Evolutionary conservation across 2,888 invertebrate species (phyloP).

Genomic region (Scaeva pyrastri): DNA sequence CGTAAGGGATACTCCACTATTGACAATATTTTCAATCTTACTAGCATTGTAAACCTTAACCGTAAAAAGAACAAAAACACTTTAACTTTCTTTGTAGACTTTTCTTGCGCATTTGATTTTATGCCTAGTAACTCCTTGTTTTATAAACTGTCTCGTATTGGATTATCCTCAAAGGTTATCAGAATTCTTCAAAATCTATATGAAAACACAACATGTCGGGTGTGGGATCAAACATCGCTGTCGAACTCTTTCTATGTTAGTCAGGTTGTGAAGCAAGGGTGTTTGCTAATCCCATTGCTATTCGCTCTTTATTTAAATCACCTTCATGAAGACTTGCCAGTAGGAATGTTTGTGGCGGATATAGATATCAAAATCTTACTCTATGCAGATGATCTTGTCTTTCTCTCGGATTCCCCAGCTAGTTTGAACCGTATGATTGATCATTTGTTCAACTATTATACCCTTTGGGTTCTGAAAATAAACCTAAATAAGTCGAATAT

Average conservation of each 20-base stretch:
- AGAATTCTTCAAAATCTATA: conserved; percentile 9
- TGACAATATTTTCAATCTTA: conserved; percentile 33
- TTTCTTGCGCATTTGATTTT: conserved; percentile 15
- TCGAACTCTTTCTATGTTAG: conserved; percentile 9
- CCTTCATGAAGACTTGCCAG: too few species aligned
- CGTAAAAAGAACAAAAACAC: conserved; percentile 8
- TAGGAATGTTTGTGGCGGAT: too few species aligned
- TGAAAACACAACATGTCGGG: conserved; percentile 3
- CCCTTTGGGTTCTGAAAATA: conserved; percentile 15
- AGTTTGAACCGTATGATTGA: conserved; percentile 49
- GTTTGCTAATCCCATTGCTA: conserved; percentile 11
- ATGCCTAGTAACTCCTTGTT: conserved; percentile 6
- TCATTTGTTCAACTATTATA: conserved; percentile 31
- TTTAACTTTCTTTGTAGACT: conserved; percentile 8
- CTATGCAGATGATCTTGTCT: too few species aligned
- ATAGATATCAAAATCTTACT: too few species aligned
- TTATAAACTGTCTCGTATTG: background rate
- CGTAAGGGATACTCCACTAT: too few species aligned
- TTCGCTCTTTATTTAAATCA: too few species aligned
- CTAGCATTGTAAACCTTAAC: conserved; percentile 11
- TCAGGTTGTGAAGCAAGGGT: conserved; percentile 13
- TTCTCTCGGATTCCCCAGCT: background rate
- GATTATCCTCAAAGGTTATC: conserved; percentile 15
- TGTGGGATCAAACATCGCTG: conserved; percentile 13
- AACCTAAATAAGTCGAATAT: too few species aligned